Evolutionary conservation across 35 echinoderm and acorn worm species (phyloP), one percentile per base, ranked within the genome.

Genomic region (Diadema setosum): DNA sequence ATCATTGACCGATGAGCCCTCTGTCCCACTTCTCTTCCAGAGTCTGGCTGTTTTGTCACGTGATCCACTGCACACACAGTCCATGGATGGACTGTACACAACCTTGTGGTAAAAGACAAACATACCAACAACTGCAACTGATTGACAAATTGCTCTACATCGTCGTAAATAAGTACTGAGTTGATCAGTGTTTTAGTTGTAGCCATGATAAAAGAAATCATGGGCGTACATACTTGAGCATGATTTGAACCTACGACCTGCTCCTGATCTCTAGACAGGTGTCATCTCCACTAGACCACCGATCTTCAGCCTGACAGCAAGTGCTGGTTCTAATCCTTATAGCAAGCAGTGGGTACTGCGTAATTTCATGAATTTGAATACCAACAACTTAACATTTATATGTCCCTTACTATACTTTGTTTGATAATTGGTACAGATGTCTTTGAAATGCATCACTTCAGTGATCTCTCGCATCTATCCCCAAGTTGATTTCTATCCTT

Each of bases 31-130:
- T 23, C 89, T 43, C 46, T 91, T 86, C 96, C 96, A 98, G 89
- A 98, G 91, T 14, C 81, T 84, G 37, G 88, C 92, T 23, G 92
- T 88, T 48, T 91, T 98, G 70, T 98, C 96, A 27, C 96, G 17
- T 2, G 96, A 98, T 43, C 88, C 96, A 86, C 96, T 98, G 65
- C 94, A 98, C 11, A 85, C 85, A 25, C 80, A 82, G 63, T 92
- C 87, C 16, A 94, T 31, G 12, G 86, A 41, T 2, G 82, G 84
- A 45, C 83, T 48, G 42, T 91, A 85, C n/a, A 75, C 46, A 39
- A 98, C 96, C 96, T 98, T 70, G 15, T 57, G 5, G 58, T 21
- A 73, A 46, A 27, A 41, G 46, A 75, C 14, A 18, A 45, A 25
- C 34, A 92, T 65, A 33, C 37, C 30, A 24, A 21, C 29, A 17